Evolutionary conservation across 1,140 invertebrate genomes (phyloP), one percentile per base, ranked within the genome.

Genomic region (Drosophila aff.): DNA sequence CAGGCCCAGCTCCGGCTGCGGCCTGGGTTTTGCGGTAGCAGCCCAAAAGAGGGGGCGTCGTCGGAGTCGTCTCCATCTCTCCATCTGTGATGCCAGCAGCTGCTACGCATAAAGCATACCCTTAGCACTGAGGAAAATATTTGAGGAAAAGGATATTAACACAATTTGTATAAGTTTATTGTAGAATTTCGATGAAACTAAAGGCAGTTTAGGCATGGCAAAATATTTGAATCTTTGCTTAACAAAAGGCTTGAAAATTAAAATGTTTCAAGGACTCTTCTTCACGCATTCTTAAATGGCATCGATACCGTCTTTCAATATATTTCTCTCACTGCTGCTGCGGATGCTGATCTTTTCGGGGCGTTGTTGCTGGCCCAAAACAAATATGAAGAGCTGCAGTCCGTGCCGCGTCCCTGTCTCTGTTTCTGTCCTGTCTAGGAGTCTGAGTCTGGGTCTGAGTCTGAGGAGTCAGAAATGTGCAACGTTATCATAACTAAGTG

Each of bases 401-500:
- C 75, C 41, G 36, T 64, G 59, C 59, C 18, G 62, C 52, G 55
- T 73, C 43, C 26, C 41, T 21, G 61, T 72, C 47, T 41, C 53
- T 61, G 44, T 43, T 40, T 41, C 52, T 50, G 61, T 57, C 43
- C 52, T 50, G 61, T 57, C 43, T 79, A 21, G 68, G 38, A 57
- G 33, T 65, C 46, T 5, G n/a, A 21, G 28, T 44, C 41, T 21
- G 10, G 18, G 28, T 40, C 41, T 73, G 38, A 57, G 33, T 64
- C 53, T 73, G 60, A 59, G 44, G 53, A 82, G 63, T 69, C 77
- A 69, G 63, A 89, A 89, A 89, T 85, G 85, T 90, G 85, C 85
- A 89, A 85, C 86, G 85, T 89, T 89, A 89, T 89, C 84, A 89
- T 89, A 89, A 90, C 85, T 90, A 89, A 89, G 81, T 89, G 85